A percentile compares a stretch with the other conserved stretches of the same genome.
Evolutionary conservation across 2,113 vertebrate species (phyloP).

Genomic region (Falco punctatus): DNA sequence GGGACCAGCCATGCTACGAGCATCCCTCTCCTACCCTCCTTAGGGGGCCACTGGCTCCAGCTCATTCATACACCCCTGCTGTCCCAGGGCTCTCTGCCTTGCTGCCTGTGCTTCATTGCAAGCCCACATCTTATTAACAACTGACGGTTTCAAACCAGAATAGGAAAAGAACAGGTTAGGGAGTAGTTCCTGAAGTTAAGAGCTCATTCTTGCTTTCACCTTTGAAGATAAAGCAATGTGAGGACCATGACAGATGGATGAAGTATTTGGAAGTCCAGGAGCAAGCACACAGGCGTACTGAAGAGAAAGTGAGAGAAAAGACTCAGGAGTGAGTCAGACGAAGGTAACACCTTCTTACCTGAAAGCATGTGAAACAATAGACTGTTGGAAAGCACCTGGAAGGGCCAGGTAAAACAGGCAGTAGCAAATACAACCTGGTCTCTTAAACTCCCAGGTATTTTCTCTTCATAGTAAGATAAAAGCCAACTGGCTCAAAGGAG

Average conservation of each 20-base stretch:
- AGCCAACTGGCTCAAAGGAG: neutral
- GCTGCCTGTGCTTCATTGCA: neutral
- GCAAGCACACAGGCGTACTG: neutral
- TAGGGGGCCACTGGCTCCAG: neutral
- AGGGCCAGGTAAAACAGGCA: neutral
- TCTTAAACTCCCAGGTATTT: neutral
- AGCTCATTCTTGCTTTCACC: neutral
- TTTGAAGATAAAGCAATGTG: neutral
- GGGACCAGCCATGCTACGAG: accelerated
- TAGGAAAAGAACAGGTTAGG: neutral
- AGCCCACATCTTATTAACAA: neutral
- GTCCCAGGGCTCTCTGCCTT: neutral
- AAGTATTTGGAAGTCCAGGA: neutral
- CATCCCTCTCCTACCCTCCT: neutral
- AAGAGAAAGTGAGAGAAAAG: neutral
- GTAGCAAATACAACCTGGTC: neutral
- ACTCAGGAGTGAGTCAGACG: neutral
- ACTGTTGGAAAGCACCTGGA: neutral
- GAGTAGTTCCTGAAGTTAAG: neutral
- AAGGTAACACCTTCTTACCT: neutral
- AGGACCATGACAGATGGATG: neutral
- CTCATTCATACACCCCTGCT: neutral
- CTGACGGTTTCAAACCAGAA: neutral
- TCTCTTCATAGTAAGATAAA: neutral
- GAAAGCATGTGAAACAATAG: neutral